phyloP scores from a whole-genome alignment of 2,113 vertebrate species.

The Malurus alboscapulatus region DNA sequence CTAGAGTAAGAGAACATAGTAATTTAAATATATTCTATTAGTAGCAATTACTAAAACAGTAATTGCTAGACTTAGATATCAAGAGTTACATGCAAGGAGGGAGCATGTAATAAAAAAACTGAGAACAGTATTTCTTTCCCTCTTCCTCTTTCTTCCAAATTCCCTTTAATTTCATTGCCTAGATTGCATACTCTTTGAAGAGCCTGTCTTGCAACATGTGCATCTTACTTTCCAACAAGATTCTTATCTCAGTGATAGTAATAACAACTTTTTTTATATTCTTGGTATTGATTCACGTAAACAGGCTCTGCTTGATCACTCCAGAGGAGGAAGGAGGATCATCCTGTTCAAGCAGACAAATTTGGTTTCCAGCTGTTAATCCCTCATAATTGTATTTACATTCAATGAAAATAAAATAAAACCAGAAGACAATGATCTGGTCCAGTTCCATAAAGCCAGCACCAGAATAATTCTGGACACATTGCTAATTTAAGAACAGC shows the following conservation, averaged over 20 bases:
- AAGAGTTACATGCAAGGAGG: neutral
- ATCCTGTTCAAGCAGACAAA: neutral
- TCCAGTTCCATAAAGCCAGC: neutral
- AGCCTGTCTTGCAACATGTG: neutral
- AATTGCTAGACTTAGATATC: neutral
- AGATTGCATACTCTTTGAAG: neutral
- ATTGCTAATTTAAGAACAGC: neutral
- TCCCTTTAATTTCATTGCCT: neutral
- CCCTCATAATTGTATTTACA: neutral
- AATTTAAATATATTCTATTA: neutral
- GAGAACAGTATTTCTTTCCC: neutral
- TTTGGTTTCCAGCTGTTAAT: neutral
- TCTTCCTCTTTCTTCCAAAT: neutral
- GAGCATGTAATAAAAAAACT: neutral
- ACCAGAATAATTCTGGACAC: neutral
- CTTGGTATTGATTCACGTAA: neutral
- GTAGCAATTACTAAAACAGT: neutral
- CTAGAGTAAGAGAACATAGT: neutral
- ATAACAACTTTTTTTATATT: neutral
- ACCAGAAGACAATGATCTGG: neutral
- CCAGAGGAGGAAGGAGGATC: neutral
- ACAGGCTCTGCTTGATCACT: neutral
- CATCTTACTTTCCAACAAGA: neutral
- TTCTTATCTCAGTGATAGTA: neutral
- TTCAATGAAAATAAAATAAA: slow-evolving; percentile 28